Percentiles rank a stretch among this genome's conserved stretches.
Evolutionary conservation across 2,888 invertebrate species (phyloP).

Genomic region (Torymus texanus): DNA sequence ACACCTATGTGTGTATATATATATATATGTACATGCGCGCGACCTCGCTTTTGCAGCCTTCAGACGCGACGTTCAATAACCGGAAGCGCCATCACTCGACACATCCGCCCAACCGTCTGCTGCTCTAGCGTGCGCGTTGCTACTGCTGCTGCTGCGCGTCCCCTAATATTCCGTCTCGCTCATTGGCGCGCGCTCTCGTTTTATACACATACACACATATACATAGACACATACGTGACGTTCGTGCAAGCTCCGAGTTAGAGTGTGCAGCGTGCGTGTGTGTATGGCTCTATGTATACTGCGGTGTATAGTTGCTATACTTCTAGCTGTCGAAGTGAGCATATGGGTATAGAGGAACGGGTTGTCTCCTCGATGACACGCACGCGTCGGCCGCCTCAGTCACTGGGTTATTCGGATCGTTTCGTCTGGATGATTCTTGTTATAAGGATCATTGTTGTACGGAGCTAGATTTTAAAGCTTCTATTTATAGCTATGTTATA

Average conservation of each 20-base stretch:
- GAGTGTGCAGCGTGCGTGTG: too few species aligned
- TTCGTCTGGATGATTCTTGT: background rate
- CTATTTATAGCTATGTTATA: too few species aligned
- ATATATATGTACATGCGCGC: too few species aligned
- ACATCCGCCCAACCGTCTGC: conserved; percentile 69
- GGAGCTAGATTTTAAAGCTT: too few species aligned
- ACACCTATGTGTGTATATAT: too few species aligned
- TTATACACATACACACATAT: background rate
- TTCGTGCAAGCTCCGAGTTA: too few species aligned
- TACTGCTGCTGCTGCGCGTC: conserved; percentile 39
- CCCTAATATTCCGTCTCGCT: conserved; percentile 53
- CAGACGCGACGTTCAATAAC: conserved; percentile 70
- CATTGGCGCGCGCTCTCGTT: conserved; percentile 44
- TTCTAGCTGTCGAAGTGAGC: background rate
- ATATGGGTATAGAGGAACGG: background rate
- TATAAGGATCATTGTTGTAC: too few species aligned
- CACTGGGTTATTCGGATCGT: conserved; percentile 51
- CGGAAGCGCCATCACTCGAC: conserved; percentile 73
- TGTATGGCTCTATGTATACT: too few species aligned
- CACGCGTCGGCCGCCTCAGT: conserved; percentile 40
- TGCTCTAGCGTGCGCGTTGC: too few species aligned
- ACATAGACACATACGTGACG: too few species aligned
- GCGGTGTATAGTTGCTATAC: background rate
- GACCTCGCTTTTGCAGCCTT: conserved; percentile 49
- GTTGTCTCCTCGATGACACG: too few species aligned